Conservation (phyloP, 1,140 invertebrate species). For the Diorhabda carinulata region DNA sequence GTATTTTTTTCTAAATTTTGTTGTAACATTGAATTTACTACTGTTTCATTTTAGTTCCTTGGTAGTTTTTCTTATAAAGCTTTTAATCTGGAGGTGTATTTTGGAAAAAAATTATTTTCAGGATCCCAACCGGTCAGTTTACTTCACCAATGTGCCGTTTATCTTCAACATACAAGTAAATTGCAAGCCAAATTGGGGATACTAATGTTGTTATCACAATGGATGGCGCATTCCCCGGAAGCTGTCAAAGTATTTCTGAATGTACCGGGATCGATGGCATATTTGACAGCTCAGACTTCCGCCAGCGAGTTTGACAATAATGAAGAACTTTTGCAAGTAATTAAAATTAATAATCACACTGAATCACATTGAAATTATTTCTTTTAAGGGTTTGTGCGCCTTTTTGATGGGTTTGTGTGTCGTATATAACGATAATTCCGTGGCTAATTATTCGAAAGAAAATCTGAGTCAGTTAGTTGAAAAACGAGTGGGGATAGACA, state of each 20-base stretch:
- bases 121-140: conserved; percentile 74
- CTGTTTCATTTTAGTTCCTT: too few species aligned
- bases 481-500: conserved; percentile 88
- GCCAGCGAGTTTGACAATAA: conserved; percentile 81
- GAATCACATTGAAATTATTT: neutral
- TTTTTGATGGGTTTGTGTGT: conserved; percentile 92
- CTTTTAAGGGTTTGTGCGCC: conserved; percentile 76
- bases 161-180: conserved; percentile 81
- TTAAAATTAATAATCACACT: neutral
- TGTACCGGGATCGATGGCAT: conserved; percentile 75
- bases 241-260: conserved; percentile 82
- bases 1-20: too few species aligned
- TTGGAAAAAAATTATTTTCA: neutral
- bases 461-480: conserved; percentile 81
- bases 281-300: conserved; percentile 72
- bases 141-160: conserved; percentile 79
- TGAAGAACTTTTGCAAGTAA: conserved; percentile 75
- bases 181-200: conserved; percentile 88
- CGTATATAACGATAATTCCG: conserved; percentile 86
- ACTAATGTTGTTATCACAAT: conserved; percentile 85
- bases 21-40: too few species aligned
- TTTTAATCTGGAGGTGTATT: too few species aligned
- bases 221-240: conserved; percentile 80
- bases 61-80: too few species aligned
- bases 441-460: conserved; percentile 74